These are phyloP conservation scores for Ricordea florida DNA, from an alignment of 92 coral and sea anemone species.

Conservation along the genomic window DNA sequence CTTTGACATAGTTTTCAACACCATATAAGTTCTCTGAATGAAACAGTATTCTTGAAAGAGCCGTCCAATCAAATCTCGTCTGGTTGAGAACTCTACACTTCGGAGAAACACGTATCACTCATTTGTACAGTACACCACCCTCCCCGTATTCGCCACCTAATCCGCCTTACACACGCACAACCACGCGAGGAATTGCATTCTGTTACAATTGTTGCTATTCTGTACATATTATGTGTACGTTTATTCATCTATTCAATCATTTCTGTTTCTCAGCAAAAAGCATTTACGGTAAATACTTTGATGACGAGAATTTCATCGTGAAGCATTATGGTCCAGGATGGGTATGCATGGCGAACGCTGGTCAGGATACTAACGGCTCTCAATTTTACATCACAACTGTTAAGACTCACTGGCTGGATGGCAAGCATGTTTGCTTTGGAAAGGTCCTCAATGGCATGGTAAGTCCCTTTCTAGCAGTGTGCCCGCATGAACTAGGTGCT, in stretches of 20 bases:
- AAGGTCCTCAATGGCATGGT: slow-evolving; percentile 95
- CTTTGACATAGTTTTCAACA: no score
- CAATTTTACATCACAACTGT: slow-evolving; percentile 89
- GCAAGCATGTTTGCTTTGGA: slow-evolving; percentile 91
- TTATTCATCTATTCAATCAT: neutral
- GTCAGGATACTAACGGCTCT: slow-evolving; percentile 88
- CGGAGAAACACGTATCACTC: no score
- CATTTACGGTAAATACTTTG: slow-evolving; percentile 86
- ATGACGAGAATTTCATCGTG: slow-evolving; percentile 85
- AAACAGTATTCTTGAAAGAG: no score
- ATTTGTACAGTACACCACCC: no score
- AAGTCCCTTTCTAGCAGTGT: neutral
- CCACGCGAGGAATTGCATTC: no score
- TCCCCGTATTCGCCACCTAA: no score
- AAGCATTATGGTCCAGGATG: slow-evolving; percentile 94
- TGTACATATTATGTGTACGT: neutral
- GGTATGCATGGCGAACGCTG: slow-evolving; percentile 98
- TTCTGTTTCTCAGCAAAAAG: slow-evolving; percentile 74
- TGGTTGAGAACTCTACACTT: no score
- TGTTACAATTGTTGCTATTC: no score
- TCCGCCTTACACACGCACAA: no score
- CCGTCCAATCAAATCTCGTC: no score
- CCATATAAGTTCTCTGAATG: no score
- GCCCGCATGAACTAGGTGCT: no score
- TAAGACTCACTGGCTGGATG: slow-evolving; percentile 89